Conservation (phyloP, 1,140 invertebrate species). For the Argopecten irradians region DNA sequence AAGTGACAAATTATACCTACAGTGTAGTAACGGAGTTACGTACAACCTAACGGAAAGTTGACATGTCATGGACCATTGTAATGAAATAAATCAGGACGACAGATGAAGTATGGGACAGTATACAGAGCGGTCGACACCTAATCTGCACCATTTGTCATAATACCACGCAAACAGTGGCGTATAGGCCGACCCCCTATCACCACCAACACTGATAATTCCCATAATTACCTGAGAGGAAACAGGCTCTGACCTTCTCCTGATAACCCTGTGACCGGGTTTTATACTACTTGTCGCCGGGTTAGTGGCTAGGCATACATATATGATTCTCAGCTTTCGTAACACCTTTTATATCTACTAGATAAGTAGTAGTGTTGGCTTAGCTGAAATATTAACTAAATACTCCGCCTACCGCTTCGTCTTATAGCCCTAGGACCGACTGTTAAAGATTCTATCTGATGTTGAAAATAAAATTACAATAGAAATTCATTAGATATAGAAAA, state of each 20-base stretch:
- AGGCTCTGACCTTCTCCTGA: background rate
- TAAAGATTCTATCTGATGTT: no score
- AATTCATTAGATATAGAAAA: no score
- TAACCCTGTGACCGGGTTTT: constrained; percentile 7
- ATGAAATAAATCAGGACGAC: background rate
- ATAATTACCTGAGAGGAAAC: background rate
- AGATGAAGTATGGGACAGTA: background rate
- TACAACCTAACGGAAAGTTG: background rate
- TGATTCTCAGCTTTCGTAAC: background rate
- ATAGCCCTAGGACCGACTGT: no score
- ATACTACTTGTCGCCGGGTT: background rate
- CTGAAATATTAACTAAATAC: no score
- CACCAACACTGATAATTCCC: background rate
- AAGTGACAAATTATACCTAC: no score
- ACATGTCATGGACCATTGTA: background rate
- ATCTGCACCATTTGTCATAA: background rate
- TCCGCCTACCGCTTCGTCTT: no score
- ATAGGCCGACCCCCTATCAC: background rate
- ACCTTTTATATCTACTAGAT: no score
- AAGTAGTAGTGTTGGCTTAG: no score
- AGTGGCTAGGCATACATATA: background rate
- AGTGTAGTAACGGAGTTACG: background rate
- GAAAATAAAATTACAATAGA: no score
- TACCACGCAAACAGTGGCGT: background rate
- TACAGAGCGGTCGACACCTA: background rate